A percentile compares a stretch with the other conserved stretches of the same genome.
These are phyloP conservation scores for human (Homo sapiens) DNA, from an alignment of 2,113 vertebrate species.

Conservation along the genomic window GRCh38 chr5:120247501-120248000, in stretches of 20 bases:
- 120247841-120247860: background rate
- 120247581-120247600: background rate
- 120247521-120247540: background rate
- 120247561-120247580: background rate
- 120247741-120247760: background rate
- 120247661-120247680: background rate
- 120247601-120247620: background rate
- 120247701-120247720: background rate
- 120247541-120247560: background rate
- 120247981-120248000: background rate
- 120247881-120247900: background rate
- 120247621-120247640: background rate
- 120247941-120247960: background rate
- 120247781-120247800: background rate
- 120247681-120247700: background rate
- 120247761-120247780: background rate
- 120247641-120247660: background rate
- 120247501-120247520: background rate
- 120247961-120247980: background rate
- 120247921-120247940: background rate
- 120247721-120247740: background rate
- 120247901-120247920: background rate
- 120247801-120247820: background rate
- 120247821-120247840: background rate
- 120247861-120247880: background rate